Conservation (phyloP, 2,113 vertebrate genomes). For the Tachysurus fulvidraco region DNA sequence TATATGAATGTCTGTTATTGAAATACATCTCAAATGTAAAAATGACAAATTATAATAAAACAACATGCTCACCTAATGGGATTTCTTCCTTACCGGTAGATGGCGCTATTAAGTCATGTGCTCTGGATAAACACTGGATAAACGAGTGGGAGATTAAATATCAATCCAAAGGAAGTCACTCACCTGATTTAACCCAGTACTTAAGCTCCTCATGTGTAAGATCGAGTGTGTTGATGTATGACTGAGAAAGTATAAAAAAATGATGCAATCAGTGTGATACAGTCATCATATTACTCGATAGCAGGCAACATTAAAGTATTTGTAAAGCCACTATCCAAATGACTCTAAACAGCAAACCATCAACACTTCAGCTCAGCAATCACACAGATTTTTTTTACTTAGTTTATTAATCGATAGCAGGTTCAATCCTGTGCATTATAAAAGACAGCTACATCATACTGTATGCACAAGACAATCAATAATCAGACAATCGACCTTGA, state of each 20-base stretch:
- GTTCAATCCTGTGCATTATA: not conserved
- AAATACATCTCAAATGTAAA: conserved; percentile 68
- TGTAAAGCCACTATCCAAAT: not conserved
- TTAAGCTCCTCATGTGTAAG: not conserved
- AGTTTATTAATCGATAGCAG: not conserved
- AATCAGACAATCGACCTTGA: not conserved
- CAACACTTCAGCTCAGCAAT: not conserved
- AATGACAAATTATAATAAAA: conserved; percentile 71
- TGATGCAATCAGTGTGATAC: not conserved
- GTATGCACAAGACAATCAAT: not conserved
- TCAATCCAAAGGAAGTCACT: not conserved
- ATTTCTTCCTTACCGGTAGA: conserved; percentile 26
- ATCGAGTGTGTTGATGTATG: not conserved
- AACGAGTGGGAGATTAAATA: not conserved
- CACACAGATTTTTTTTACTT: not conserved
- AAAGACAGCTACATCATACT: not conserved
- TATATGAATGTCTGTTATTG: conserved; percentile 55
- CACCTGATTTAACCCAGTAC: not conserved
- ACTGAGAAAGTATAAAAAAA: not conserved
- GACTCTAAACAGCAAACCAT: not conserved
- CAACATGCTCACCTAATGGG: conserved; percentile 27
- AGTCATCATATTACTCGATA: not conserved
- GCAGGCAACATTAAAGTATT: too few relatives aligned
- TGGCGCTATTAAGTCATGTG: conserved; percentile 40
- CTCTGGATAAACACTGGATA: not conserved